Percentiles rank a stretch among this genome's conserved stretches.
Evolutionary conservation across 2,888 invertebrate species (phyloP).

Genomic region (Metalampra italica): DNA sequence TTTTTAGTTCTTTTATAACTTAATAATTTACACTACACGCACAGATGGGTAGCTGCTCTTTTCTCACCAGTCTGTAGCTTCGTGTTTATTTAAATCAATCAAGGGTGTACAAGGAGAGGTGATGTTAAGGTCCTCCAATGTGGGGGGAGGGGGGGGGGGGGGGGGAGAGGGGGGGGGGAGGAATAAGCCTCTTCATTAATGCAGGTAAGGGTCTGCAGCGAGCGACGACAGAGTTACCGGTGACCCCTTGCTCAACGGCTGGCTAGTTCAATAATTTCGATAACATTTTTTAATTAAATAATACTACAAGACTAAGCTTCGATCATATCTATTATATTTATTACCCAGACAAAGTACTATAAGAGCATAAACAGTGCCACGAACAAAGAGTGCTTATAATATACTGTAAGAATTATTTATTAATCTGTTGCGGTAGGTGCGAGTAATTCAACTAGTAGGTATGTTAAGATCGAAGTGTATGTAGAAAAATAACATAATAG

Average conservation of each 20-base stretch:
- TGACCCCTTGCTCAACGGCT: conserved; percentile 20
- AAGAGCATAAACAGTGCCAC: too few species aligned
- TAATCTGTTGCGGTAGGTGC: too few species aligned
- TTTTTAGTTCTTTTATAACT: too few species aligned
- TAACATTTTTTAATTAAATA: background rate
- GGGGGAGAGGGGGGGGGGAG: conserved; percentile 26
- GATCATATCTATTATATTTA: too few species aligned
- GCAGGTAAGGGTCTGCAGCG: conserved; percentile 39
- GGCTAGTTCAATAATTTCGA: background rate
- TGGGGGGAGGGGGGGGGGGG: conserved; percentile 35
- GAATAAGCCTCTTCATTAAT: conserved; percentile 56
- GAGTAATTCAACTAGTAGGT: too few species aligned
- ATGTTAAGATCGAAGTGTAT: too few species aligned
- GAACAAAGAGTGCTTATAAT: too few species aligned
- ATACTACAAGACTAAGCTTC: too few species aligned
- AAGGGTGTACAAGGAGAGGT: conserved; percentile 22
- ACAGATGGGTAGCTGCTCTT: background rate
- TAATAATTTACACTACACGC: too few species aligned
- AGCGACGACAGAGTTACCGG: conserved; percentile 31
- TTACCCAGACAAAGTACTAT: too few species aligned
- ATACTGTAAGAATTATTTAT: too few species aligned
- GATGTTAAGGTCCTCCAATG: conserved; percentile 4
- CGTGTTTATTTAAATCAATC: conserved; percentile 51
- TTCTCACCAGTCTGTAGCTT: conserved; percentile 4
- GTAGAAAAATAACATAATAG: too few species aligned